phyloP scores from a whole-genome alignment of 2,113 vertebrate species.

The Mirounga angustirostris region DNA sequence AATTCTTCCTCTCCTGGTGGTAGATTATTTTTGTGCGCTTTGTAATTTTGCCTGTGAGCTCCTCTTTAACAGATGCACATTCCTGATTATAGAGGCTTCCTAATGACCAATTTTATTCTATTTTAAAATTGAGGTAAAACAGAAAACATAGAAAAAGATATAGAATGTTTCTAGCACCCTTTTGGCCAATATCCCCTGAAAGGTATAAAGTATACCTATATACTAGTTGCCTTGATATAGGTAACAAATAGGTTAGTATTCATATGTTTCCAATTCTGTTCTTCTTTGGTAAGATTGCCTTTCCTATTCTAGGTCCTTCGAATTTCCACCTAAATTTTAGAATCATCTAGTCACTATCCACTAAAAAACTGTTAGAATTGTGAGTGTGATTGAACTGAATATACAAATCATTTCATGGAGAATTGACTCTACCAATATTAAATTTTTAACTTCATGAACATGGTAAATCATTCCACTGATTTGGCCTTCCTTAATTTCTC shows the following conservation, averaged over 20 bases:
- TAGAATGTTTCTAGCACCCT: neutral
- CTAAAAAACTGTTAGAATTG: neutral
- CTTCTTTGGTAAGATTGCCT: neutral
- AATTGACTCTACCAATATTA: neutral
- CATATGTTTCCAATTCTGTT: neutral
- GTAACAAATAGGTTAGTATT: neutral
- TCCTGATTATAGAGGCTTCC: neutral
- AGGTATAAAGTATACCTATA: neutral
- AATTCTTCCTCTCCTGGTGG: neutral
- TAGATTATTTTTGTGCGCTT: neutral
- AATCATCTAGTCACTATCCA: neutral
- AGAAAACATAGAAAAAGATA: neutral
- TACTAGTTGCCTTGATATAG: neutral
- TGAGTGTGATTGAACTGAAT: neutral
- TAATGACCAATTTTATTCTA: neutral
- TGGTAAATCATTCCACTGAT: neutral
- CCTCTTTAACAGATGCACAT: neutral
- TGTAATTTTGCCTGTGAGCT: neutral
- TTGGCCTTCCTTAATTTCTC: constrained; percentile 31
- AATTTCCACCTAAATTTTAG: constrained; percentile 41
- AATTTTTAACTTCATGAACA: neutral
- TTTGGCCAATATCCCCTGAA: neutral
- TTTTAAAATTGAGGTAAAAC: neutral
- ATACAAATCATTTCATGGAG: neutral
- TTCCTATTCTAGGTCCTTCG: neutral